Base-by-base conservation (phyloP, 2,888 invertebrate genomes). In the Mycalesis mineus region DNA sequence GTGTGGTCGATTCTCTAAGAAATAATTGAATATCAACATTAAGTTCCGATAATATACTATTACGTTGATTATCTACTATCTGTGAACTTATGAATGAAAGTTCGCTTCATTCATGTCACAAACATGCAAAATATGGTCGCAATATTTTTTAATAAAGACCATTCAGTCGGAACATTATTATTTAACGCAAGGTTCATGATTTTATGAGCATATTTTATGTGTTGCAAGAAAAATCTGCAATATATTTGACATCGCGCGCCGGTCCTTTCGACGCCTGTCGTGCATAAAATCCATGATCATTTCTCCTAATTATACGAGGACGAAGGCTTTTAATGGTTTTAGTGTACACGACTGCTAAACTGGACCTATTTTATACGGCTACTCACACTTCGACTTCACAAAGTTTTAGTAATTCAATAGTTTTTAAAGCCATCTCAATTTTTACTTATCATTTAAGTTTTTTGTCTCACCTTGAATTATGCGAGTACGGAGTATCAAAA, bases 211-310 rank as follows among this genome's bases (percentile, higher is more conserved):
- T 77, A 78, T 84, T 86, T 85, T 86, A 84, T 80, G 75, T 61
- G 77, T 73, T 78, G 75, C 75, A 80, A 75, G 75, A 81, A 82
- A 85, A 84, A 80, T 81, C 76, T 78, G 76, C 77, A 80, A 80
- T 86, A 85, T 84, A 84, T 88, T 85, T 78, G 80, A 74, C 66
- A 77, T 71, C 77, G 68, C 72, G 74, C 78, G 72, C 70, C 80
- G 72, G 76, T 82, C 87, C 82, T 88, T 88, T 88, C 84, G 84
- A 84, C 88, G 88, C 87, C 80, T 86, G 86, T 86, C 86, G 80
- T 73, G 83, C 78, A 80, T 82, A 82, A 84, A 85, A 70, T 82
- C 79, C 74, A 74, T 75, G 85, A 84, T 84, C 87, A 78, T 82
- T 84, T 80, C 82, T 81, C 80, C 84, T 88, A 88, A 88, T 88